Evolutionary conservation across 2,888 invertebrate genomes (phyloP), one percentile per base, ranked within the genome.

Genomic region (Dicranocentrus wangi): DNA sequence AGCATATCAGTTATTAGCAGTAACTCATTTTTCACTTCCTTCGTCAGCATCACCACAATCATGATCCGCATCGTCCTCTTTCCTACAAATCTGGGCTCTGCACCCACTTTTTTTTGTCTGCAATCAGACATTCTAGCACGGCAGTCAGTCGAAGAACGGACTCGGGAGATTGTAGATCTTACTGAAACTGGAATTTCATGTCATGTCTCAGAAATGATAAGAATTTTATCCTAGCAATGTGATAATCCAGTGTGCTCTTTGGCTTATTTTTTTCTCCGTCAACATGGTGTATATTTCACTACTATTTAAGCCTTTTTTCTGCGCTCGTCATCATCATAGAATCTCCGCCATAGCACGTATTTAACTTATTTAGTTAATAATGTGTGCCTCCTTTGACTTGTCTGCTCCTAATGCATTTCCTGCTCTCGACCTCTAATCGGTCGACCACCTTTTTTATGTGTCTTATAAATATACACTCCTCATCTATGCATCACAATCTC

Each of bases 1-100:
- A 77, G 77, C 77, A 77, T 77, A 77, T 77, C 77, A 77, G 77
- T 77, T 77, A 77, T 77, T 77, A 77, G 77, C 69, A 77, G 77
- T 77, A 77, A 77, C 69, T 77, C 77, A 77, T 77, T 77, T 77
- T 77, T 69, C 77, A 77, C 77, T 77, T 77, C 77, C 77, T 77
- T 32, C 69, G 68, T 66, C 42, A 28, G 23, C 73, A 53, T 55
- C 66, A 17, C 39, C 21, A 42, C 25, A 39, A 75, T 65, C 65
- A 28, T 55, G 55, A 63, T 53, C 55, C 51, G 32, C 55, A 32
- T 32, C 32, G 43, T 70, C 25, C 58, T 71, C 32, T 10, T n/a
- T 71, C 42, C 58, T 51, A 7, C 32, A 32, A 32, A 32, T 32
- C 32, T 32, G 10, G 47, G 58, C 25, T 71, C 60, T 58, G 27